Conservation (phyloP, 2,113 vertebrate genomes). For the Cyanoderma ruficeps region DNA sequence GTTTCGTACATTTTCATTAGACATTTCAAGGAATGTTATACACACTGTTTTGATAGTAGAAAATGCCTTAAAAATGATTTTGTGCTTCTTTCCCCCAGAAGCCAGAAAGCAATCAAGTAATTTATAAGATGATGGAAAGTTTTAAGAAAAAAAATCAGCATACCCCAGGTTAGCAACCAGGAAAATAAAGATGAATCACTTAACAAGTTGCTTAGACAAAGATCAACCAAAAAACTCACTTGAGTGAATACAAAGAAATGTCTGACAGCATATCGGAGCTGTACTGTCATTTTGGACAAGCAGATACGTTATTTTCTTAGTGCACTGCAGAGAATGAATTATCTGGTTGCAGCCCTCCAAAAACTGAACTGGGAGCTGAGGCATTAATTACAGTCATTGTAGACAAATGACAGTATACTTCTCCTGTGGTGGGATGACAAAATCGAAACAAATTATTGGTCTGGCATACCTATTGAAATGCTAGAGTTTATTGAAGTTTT, state of each 20-base stretch:
- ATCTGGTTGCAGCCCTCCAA: background rate
- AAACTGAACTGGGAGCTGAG: background rate
- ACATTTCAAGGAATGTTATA: background rate
- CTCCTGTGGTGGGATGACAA: background rate
- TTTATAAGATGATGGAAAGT: background rate
- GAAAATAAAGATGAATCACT: background rate
- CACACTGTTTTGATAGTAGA: background rate
- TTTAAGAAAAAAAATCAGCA: background rate
- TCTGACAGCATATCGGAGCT: background rate
- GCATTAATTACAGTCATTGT: background rate
- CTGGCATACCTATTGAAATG: background rate
- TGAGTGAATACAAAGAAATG: background rate
- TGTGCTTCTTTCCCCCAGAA: background rate
- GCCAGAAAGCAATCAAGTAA: background rate
- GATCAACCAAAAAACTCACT: slow-evolving; percentile 4
- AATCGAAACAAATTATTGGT: background rate
- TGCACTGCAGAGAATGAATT: background rate
- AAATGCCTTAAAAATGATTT: background rate
- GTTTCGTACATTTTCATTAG: background rate
- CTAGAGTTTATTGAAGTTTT: background rate
- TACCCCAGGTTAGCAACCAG: background rate
- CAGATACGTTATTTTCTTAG: background rate
- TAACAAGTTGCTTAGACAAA: background rate
- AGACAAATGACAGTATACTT: background rate
- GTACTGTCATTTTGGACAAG: background rate